Evolutionary conservation across 2,797 vertebrate species (phyloP).

Genomic region (Oceanodroma leucorhoa): DNA sequence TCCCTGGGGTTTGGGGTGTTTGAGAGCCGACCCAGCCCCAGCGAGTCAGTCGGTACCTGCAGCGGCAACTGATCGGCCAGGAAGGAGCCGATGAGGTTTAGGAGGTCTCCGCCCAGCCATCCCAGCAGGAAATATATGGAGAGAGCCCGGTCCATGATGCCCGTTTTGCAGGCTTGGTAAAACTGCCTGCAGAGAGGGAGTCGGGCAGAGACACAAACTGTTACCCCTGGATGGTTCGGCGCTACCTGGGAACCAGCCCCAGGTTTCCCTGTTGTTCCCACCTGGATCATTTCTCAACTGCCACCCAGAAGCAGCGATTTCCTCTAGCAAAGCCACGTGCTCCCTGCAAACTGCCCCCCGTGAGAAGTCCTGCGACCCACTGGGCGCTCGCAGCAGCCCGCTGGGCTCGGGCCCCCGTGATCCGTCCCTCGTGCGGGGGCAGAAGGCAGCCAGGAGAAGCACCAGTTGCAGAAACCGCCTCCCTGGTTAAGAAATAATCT

Average conservation of each 20-base stretch:
- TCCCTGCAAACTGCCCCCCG: background rate
- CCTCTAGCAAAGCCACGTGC: background rate
- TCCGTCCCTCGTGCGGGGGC: fast-evolving
- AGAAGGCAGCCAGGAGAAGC: background rate
- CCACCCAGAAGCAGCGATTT: background rate
- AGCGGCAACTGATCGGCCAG: slow-evolving; percentile 92
- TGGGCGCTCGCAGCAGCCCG: background rate
- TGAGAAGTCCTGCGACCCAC: fast-evolving
- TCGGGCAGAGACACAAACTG: background rate
- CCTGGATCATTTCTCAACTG: background rate
- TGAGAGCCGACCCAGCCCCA: background rate
- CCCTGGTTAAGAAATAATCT: background rate
- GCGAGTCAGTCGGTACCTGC: slow-evolving; percentile 77
- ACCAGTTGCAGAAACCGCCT: background rate
- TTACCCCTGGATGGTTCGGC: fast-evolving
- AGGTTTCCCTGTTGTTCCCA: background rate
- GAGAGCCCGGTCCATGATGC: slow-evolving; percentile 92
- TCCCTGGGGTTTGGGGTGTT: background rate
- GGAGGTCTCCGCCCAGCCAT: slow-evolving; percentile 91
- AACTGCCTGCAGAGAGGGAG: slow-evolving; percentile 82
- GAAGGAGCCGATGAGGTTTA: slow-evolving; percentile 92
- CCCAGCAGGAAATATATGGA: slow-evolving; percentile 94
- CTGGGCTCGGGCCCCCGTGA: background rate
- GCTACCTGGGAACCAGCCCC: background rate
- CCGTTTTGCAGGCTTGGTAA: slow-evolving; percentile 86